Evolutionary conservation across 2,113 vertebrate genomes (phyloP).

Genomic region (Corythornis madagascariensis): DNA sequence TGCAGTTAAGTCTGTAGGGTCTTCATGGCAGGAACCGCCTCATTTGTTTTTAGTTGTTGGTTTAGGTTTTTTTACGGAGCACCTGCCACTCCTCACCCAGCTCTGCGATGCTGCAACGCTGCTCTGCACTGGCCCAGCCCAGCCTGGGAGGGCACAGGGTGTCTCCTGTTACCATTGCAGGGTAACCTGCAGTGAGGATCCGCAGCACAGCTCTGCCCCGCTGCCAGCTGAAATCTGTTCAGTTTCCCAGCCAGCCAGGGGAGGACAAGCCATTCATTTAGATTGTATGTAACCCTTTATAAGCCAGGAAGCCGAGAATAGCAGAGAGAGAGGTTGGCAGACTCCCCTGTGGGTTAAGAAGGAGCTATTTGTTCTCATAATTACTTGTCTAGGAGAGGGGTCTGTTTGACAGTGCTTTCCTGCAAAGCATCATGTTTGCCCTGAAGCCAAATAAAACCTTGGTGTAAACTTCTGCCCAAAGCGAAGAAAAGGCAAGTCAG

Average conservation of each 20-base stretch:
- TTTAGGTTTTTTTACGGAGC: neutral
- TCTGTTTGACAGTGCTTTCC: slow-evolving; percentile 58
- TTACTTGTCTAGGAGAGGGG: slow-evolving; percentile 58
- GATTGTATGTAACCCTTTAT: slow-evolving; percentile 47
- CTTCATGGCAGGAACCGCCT: neutral
- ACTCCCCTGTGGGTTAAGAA: slow-evolving; percentile 48
- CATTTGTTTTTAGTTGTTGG: accelerated
- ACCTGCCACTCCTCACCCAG: neutral
- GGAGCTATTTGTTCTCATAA: slow-evolving; percentile 64
- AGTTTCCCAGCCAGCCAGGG: neutral
- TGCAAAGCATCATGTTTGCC: slow-evolving; percentile 57
- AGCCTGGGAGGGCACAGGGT: neutral
- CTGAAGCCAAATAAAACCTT: slow-evolving; percentile 65
- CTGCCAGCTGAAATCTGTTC: slow-evolving; percentile 14
- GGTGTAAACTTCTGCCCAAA: slow-evolving; percentile 40
- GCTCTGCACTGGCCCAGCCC: neutral
- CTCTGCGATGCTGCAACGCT: neutral
- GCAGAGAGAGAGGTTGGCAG: slow-evolving; percentile 35
- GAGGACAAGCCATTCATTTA: slow-evolving; percentile 44
- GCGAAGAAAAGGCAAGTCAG: slow-evolving; percentile 57
- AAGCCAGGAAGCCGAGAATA: slow-evolving; percentile 36
- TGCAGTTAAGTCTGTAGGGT: neutral
- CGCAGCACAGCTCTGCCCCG: neutral
- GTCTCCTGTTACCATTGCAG: neutral
- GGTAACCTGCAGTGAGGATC: neutral